Evolutionary conservation across 2,113 vertebrate genomes (phyloP).

Genomic region (Hyperoodon ampullatus): DNA sequence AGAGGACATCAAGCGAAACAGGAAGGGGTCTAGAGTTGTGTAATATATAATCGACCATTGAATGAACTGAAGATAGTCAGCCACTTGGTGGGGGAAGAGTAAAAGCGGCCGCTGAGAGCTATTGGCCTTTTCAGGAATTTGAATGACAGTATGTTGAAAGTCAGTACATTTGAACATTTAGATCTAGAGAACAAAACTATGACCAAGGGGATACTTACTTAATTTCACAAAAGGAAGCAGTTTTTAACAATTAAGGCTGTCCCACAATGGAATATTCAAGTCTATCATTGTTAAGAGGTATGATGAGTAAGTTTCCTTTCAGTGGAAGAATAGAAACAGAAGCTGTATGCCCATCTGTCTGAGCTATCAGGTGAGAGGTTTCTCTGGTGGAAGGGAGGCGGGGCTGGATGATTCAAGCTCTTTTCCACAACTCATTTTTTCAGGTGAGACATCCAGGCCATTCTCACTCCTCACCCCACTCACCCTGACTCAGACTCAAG

Average conservation of each 20-base stretch:
- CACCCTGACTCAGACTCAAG: not conserved
- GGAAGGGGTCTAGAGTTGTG: not conserved
- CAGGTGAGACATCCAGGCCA: not conserved
- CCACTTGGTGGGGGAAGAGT: not conserved
- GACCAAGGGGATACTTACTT: not conserved
- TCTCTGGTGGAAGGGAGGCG: not conserved
- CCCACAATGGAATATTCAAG: not conserved
- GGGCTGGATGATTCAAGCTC: not conserved
- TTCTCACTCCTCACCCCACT: not conserved
- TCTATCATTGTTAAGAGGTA: not conserved
- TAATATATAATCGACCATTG: not conserved
- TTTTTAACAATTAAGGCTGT: not conserved
- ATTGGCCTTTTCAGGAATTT: not conserved
- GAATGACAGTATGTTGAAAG: not conserved
- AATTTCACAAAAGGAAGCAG: not conserved
- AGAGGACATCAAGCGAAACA: not conserved
- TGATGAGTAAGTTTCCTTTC: not conserved
- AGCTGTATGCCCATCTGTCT: not conserved
- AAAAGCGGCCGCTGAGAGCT: not conserved
- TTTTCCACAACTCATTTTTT: constrained; percentile 26
- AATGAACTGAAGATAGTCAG: not conserved
- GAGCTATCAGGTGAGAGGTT: not conserved
- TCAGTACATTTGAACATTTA: not conserved
- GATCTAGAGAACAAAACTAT: not conserved
- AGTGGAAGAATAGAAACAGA: not conserved